Evolutionary conservation across 1,140 invertebrate genomes (phyloP).

Genomic region (Plectus sambesii): DNA sequence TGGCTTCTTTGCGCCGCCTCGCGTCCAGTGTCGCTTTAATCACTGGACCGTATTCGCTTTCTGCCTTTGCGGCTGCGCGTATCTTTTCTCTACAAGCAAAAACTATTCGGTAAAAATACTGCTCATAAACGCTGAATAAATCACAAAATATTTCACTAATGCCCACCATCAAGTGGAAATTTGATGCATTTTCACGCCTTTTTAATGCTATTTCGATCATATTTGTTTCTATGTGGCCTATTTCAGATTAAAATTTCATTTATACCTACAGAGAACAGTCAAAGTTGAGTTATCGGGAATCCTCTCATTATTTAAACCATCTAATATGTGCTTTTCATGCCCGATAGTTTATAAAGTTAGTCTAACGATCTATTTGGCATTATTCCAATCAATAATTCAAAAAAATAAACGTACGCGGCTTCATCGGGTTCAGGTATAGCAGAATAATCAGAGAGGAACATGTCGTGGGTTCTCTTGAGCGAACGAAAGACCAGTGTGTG

Average conservation of each 20-base stretch:
- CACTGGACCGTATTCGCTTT: conserved; percentile 74
- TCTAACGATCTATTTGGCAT: background rate
- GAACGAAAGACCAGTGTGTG: conserved; percentile 74
- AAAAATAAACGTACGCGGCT: conserved; percentile 58
- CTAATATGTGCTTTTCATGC: background rate
- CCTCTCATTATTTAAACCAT: background rate
- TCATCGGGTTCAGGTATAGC: conserved; percentile 70
- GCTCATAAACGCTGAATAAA: background rate
- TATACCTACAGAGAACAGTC: background rate
- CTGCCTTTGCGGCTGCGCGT: conserved; percentile 61
- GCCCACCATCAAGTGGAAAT: background rate
- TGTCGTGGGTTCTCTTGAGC: conserved; percentile 89
- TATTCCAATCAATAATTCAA: background rate
- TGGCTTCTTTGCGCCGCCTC: conserved; percentile 26
- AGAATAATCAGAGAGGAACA: conserved; percentile 83
- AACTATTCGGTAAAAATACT: conserved; percentile 3
- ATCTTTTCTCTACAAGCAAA: conserved; percentile 60
- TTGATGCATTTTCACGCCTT: background rate
- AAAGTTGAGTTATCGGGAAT: background rate
- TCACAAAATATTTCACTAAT: background rate
- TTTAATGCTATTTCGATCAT: background rate
- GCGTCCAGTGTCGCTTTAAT: conserved; percentile 63
- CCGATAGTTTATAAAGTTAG: background rate
- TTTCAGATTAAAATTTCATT: too few species aligned
- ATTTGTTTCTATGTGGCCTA: too few species aligned